Evolutionary conservation across 1,140 invertebrate genomes (phyloP).

Genomic region (Cydia splendana): DNA sequence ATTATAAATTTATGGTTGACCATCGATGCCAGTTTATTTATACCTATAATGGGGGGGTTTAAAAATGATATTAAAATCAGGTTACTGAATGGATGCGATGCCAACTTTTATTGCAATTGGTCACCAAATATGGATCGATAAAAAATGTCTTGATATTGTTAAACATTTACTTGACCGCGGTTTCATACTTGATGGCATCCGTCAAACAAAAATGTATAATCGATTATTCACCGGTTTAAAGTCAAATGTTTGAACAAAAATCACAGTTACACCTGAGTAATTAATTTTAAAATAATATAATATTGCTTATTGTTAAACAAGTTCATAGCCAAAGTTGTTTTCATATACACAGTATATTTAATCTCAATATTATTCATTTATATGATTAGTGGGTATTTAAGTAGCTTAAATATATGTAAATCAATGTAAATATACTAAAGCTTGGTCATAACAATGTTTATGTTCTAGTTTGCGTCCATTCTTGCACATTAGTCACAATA

Average conservation of each 20-base stretch:
- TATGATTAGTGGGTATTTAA: conserved; percentile 24
- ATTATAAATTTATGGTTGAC: neutral
- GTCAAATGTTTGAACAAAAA: too few relatives aligned
- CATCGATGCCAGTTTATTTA: neutral
- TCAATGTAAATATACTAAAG: conserved; percentile 41
- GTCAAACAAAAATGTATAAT: neutral
- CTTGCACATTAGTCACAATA: conserved; percentile 26
- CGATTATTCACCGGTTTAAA: neutral
- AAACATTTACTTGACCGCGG: neutral
- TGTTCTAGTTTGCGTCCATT: conserved; percentile 33
- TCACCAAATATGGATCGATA: neutral
- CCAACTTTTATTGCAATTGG: neutral
- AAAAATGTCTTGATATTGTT: neutral
- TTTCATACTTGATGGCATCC: too few relatives aligned
- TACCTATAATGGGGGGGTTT: neutral
- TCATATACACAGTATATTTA: neutral
- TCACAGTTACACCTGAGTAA: neutral
- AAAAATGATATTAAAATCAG: neutral
- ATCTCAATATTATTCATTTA: conserved; percentile 17
- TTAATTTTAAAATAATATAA: neutral
- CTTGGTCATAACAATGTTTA: conserved; percentile 38
- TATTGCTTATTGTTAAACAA: neutral
- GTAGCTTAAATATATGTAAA: conserved; percentile 36
- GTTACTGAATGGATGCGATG: neutral
- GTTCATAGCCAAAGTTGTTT: neutral